Evolutionary conservation across 2,888 invertebrate species (phyloP).

Genomic region (Drosophila silvestris): DNA sequence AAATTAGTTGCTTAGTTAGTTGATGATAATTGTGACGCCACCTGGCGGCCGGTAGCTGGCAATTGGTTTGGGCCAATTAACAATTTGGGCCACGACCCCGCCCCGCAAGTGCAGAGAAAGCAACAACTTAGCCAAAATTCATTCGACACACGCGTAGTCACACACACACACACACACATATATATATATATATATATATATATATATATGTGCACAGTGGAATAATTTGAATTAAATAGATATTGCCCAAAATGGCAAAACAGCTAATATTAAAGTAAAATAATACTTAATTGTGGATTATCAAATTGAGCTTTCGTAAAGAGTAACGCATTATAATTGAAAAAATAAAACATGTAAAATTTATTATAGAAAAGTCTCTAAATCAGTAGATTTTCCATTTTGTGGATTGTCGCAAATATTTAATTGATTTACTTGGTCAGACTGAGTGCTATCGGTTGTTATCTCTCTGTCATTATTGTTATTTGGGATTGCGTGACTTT

Average conservation of each 20-base stretch:
- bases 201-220: neutral
- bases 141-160: conserved; percentile 12
- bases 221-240: neutral
- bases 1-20: conserved; percentile 10
- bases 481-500: conserved; percentile 15
- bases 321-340: neutral
- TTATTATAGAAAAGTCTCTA: neutral
- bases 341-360: neutral
- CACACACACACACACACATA: neutral
- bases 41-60: conserved; percentile 56
- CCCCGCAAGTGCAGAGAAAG: conserved; percentile 46
- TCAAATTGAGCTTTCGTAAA: neutral
- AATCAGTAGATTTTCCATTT: neutral
- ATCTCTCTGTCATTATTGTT: conserved; percentile 13
- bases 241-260: neutral
- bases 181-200: neutral
- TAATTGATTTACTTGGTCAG: conserved; percentile 19
- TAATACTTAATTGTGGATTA: neutral
- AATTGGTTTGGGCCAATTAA: conserved; percentile 60
- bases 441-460: conserved; percentile 17
- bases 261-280: neutral
- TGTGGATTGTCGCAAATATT: neutral
- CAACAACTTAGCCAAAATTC: conserved; percentile 26
- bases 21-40: conserved; percentile 46
- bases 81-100: conserved; percentile 61